phyloP scores from a whole-genome alignment of 2,797 vertebrate genomes.

The Hydrophis major region DNA sequence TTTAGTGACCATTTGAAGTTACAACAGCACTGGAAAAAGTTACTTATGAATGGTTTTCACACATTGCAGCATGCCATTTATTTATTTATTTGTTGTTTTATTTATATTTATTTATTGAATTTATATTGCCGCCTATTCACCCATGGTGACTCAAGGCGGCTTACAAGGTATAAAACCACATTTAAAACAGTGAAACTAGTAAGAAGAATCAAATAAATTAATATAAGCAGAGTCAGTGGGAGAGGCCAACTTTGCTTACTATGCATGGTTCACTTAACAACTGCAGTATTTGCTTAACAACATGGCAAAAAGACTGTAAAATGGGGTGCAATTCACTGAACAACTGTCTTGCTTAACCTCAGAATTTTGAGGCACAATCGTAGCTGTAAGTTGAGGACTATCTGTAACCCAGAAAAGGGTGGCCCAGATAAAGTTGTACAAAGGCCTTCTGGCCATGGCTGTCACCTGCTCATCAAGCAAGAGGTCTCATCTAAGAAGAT shows the following conservation, averaged over 20 bases:
- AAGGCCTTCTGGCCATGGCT: neutral
- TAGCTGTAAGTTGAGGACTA: neutral
- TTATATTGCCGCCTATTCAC: no score
- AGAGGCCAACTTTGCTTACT: neutral
- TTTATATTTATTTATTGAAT: no score
- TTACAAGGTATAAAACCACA: no score
- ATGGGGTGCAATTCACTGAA: neutral
- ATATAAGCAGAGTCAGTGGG: neutral
- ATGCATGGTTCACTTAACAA: neutral
- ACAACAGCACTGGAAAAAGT: neutral
- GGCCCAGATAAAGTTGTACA: neutral
- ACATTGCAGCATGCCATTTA: no score
- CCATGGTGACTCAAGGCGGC: no score
- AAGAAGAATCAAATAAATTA: no score
- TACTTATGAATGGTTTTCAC: no score
- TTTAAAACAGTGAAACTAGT: no score
- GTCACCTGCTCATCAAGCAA: neutral
- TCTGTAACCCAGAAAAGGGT: neutral
- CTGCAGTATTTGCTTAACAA: neutral
- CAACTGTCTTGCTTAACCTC: neutral
- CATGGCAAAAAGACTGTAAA: neutral
- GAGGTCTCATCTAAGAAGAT: neutral
- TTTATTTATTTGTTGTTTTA: no score
- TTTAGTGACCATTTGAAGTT: neutral
- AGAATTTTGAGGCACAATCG: neutral